Evolutionary conservation across 2,888 invertebrate species (phyloP).

Genomic region (Eupithecia vulgata): DNA sequence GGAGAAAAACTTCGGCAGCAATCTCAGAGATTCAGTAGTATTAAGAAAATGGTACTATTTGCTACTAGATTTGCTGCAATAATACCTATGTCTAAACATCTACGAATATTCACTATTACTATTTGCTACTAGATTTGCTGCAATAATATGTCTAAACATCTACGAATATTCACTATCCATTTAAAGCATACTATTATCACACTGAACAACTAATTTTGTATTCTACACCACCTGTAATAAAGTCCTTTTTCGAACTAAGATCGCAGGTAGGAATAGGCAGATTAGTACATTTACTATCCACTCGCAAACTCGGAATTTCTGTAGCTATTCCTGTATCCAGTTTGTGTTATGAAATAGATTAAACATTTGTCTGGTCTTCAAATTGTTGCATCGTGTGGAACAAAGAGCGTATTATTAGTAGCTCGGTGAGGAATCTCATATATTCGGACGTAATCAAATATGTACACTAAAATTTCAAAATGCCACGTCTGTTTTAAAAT

Average conservation of each 20-base stretch:
- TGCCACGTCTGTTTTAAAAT: too few species aligned
- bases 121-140: background rate
- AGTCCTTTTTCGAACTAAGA: background rate
- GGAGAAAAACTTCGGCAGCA: too few species aligned
- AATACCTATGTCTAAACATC: too few species aligned
- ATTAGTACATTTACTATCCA: background rate
- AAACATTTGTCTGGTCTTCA: background rate
- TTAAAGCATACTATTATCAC: background rate
- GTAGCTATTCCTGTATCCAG: background rate
- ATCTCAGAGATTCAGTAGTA: too few species aligned
- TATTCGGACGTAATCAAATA: background rate
- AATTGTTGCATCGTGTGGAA: background rate
- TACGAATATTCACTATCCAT: background rate
- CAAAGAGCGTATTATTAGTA: too few species aligned
- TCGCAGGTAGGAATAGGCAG: background rate
- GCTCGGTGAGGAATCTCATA: background rate
- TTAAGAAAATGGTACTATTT: background rate
- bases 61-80: too few species aligned
- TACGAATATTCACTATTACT: too few species aligned
- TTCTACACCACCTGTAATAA: background rate
- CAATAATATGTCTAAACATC: background rate
- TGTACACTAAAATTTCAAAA: too few species aligned
- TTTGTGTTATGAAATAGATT: background rate
- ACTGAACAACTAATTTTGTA: too few species aligned
- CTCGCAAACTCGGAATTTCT: background rate